Evolutionary conservation across 1,140 invertebrate species (phyloP).

Genomic region (Fopius arisanus): DNA sequence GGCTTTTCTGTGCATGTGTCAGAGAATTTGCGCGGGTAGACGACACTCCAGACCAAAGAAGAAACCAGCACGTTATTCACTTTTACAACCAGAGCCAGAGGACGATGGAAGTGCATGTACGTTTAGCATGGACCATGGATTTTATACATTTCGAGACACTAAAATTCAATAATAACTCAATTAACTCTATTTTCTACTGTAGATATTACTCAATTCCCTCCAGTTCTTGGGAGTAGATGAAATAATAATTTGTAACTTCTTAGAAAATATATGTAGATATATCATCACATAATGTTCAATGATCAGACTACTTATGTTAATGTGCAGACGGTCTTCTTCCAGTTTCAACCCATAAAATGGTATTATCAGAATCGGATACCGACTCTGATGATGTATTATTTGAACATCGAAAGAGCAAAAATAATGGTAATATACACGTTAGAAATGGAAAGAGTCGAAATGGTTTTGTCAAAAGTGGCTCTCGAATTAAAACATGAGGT

Average conservation of each 20-base stretch:
- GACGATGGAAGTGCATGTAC: constrained; percentile 55
- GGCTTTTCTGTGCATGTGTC: constrained; percentile 74
- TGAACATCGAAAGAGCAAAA: constrained; percentile 56
- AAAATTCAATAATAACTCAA: neutral
- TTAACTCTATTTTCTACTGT: neutral
- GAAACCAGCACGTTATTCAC: constrained; percentile 58
- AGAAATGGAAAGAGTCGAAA: constrained; percentile 57
- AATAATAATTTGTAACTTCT: neutral
- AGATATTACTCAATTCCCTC: too few species aligned
- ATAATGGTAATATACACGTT: constrained; percentile 39
- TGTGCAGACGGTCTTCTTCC: constrained; percentile 27
- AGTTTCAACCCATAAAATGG: constrained; percentile 60
- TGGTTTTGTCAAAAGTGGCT: constrained; percentile 53
- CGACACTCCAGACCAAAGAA: constrained; percentile 53
- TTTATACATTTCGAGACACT: constrained; percentile 13
- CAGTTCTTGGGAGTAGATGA: too few species aligned
- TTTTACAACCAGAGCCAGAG: constrained; percentile 57
- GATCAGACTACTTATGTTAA: constrained; percentile 4
- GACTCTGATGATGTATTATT: constrained; percentile 62
- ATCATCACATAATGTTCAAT: neutral
- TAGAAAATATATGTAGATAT: neutral
- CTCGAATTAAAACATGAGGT: constrained; percentile 54
- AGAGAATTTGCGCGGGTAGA: constrained; percentile 66
- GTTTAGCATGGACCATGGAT: constrained; percentile 26
- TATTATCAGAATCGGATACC: constrained; percentile 58